Conservation (phyloP, 2,797 vertebrate species). For the Cryptoprocta ferox region DNA sequence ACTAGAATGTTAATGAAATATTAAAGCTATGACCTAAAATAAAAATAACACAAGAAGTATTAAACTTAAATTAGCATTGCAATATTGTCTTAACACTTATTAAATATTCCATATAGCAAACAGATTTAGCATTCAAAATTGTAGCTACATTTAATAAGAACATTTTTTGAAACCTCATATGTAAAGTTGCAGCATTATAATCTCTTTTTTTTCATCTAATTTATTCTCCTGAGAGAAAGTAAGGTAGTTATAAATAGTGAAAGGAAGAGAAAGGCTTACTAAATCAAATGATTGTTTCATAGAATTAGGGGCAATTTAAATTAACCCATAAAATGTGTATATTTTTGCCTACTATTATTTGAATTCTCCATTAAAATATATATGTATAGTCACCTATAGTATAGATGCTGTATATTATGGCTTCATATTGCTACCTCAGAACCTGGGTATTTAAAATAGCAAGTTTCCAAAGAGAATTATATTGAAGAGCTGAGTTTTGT, state of each 20-base stretch:
- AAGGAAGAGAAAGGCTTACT: background rate
- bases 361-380: slow-evolving; percentile 8
- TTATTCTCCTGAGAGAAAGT: slow-evolving; percentile 12
- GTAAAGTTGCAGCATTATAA: slow-evolving; percentile 12
- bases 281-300: slow-evolving; percentile 50
- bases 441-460: background rate
- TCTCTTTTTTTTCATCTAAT: background rate
- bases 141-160: background rate
- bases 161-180: slow-evolving; percentile 32
- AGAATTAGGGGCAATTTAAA: slow-evolving; percentile 40
- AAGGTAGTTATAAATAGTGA: background rate
- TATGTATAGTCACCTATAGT: background rate
- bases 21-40: slow-evolving; percentile 42
- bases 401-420: background rate
- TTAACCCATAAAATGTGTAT: background rate
- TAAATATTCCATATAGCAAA: slow-evolving; percentile 37
- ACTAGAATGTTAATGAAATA: slow-evolving; percentile 63
- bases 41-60: slow-evolving; percentile 28
- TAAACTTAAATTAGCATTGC: slow-evolving; percentile 57
- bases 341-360: slow-evolving; percentile 28
- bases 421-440: background rate
- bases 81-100: background rate
- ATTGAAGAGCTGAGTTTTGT: background rate
- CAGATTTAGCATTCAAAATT: slow-evolving; percentile 46
- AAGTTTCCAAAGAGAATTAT: background rate